Evolutionary conservation across 2,113 vertebrate genomes (phyloP).

Genomic region (Anolis carolinensis): DNA sequence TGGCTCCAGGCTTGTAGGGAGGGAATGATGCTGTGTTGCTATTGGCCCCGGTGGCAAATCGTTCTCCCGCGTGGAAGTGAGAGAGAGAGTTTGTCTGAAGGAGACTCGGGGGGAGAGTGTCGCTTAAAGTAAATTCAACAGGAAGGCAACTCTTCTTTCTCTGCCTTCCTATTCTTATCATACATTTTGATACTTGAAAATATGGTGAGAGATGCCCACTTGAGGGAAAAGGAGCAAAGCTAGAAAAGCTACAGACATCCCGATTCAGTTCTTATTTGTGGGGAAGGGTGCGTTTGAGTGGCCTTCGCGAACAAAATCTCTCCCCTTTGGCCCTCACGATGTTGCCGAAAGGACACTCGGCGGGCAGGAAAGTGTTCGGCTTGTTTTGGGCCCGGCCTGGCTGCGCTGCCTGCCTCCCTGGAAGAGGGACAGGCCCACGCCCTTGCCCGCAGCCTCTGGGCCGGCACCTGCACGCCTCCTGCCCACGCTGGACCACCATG

Average conservation of each 20-base stretch:
- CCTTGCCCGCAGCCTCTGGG: background rate
- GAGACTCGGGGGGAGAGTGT: background rate
- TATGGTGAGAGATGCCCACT: no score
- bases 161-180: background rate
- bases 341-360: slow-evolving; percentile 37
- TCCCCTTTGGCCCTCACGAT: slow-evolving; percentile 22
- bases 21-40: slow-evolving; percentile 32
- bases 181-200: no score
- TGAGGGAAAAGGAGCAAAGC: background rate
- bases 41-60: slow-evolving; percentile 70
- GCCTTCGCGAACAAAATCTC: background rate
- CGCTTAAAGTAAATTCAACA: background rate
- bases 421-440: slow-evolving; percentile 3
- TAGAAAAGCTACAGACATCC: background rate
- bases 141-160: background rate
- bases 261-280: background rate
- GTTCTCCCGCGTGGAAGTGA: background rate
- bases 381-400: background rate
- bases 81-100: background rate
- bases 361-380: slow-evolving; percentile 29
- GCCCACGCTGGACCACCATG: slow-evolving; percentile 75
- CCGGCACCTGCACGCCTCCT: slow-evolving; percentile 72
- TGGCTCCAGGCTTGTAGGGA: slow-evolving; percentile 63
- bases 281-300: background rate
- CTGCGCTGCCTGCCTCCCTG: background rate